phyloP scores from a whole-genome alignment of 1,140 invertebrate species.

The Listronotus oregonensis region DNA sequence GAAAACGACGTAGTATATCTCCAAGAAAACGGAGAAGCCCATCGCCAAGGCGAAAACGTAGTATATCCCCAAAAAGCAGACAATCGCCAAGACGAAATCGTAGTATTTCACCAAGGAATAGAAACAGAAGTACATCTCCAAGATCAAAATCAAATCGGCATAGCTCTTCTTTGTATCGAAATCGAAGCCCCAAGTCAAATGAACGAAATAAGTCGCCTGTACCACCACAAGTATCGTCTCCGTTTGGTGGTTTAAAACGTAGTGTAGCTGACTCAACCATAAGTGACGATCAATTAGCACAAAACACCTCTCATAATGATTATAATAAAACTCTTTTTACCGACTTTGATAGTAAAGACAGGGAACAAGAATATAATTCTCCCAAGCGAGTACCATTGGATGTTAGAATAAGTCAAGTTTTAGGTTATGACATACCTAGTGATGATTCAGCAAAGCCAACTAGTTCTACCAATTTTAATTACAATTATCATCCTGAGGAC shows the following conservation, averaged over 20 bases:
- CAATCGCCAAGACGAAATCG: constrained; percentile 19
- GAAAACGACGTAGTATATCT: constrained; percentile 22
- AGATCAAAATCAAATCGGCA: constrained; percentile 1
- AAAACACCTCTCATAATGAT: constrained; percentile 27
- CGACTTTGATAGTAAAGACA: constrained; percentile 1
- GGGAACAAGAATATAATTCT: constrained; percentile 21
- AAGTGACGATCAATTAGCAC: constrained; percentile 57
- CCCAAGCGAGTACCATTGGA: constrained; percentile 50
- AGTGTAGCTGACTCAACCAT: constrained; percentile 60
- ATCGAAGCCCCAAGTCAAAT: background rate
- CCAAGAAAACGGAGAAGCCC: constrained; percentile 19
- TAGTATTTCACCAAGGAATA: constrained; percentile 29
- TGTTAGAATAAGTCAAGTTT: constrained; percentile 50
- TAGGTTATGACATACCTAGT: constrained; percentile 36
- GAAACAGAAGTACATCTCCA: constrained; percentile 5
- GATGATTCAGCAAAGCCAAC: constrained; percentile 4
- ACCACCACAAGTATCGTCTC: constrained; percentile 33
- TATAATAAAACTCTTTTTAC: constrained; percentile 2
- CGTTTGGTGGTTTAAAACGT: constrained; percentile 51
- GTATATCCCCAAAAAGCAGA: constrained; percentile 15
- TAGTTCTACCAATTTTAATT: background rate
- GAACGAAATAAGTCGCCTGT: constrained; percentile 7
- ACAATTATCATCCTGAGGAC: background rate
- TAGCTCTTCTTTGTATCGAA: background rate
- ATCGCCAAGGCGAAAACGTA: constrained; percentile 17